Evolutionary conservation across 2,113 vertebrate species (phyloP).

Genomic region (Uropsilus gracilis): DNA sequence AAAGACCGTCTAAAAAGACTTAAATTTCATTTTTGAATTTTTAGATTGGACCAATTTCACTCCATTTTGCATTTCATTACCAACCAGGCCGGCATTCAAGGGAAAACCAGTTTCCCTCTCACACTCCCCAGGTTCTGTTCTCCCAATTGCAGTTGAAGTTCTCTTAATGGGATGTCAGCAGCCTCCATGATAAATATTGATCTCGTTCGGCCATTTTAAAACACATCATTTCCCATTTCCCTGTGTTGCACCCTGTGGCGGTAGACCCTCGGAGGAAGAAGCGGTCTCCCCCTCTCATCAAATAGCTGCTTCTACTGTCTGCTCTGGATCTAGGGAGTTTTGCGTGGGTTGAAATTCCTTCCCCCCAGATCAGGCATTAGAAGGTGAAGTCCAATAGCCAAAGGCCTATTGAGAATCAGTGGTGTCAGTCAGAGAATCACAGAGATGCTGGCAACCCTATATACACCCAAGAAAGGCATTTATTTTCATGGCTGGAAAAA

Average conservation of each 20-base stretch:
- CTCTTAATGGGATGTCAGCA: constrained; percentile 63
- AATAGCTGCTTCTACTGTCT: background rate
- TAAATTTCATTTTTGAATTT: constrained; percentile 57
- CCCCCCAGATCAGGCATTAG: background rate
- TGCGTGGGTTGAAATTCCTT: background rate
- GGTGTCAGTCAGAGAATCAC: background rate
- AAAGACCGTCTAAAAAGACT: constrained; percentile 54
- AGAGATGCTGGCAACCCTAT: background rate
- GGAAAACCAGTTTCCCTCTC: background rate
- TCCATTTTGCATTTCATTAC: constrained; percentile 66
- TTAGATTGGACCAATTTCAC: constrained; percentile 61
- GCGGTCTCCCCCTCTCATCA: background rate
- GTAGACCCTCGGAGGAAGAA: background rate
- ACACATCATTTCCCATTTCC: constrained; percentile 61
- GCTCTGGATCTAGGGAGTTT: background rate
- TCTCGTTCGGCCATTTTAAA: constrained; percentile 37
- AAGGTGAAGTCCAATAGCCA: background rate
- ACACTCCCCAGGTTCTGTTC: background rate
- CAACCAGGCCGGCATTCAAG: background rate
- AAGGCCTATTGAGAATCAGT: background rate
- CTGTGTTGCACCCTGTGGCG: background rate
- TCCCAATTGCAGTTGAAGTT: constrained; percentile 50
- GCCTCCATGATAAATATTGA: constrained; percentile 69
- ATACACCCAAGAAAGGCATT: background rate
- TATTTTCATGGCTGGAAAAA: background rate